Base-by-base conservation (phyloP, 1,140 invertebrate species). In the Philaenus spumarius region DNA sequence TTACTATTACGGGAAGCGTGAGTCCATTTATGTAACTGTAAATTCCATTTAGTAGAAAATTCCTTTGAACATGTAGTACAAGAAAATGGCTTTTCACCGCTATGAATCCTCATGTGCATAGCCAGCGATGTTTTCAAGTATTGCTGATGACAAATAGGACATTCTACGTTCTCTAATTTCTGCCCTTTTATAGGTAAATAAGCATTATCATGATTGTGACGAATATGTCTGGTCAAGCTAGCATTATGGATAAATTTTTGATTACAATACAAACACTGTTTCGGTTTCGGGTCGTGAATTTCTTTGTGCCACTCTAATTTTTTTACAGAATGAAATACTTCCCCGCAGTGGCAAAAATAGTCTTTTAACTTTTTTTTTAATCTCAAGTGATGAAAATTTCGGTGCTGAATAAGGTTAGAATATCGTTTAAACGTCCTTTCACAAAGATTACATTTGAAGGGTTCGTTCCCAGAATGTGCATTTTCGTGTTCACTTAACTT, bases 21-120 rank as follows among this genome's bases (percentile, higher is more conserved):
- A n/a, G 88, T 90, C 90, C 90, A 93, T 55, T 85, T 82, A 73
- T 94, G 91, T 61, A 90, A 78, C 66, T 90, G 87, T 37, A 93
- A 75, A 72, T 93, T 94, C 86, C 89, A 91, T 73, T 91, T 91
- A 39, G 90, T 92, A 46, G 84, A 86, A 73, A 93, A 93, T 24
- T 81, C 78, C 68, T 91, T 92, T 60, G 84, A 87, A 73, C 91
- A 93, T 26, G 92, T 84, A 51, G 84, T 77, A 74, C 91, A 94
- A 50, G 82, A 77, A 73, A 82, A 89, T 5, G 86, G 86, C 48
- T 83, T 82, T 50, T 82, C 79, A 15, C 83, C 86, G 62, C 81
- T 85, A 72, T 90, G 87, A 22, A 85, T 87, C 43, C 80, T 80
- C 75, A 92, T 83, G 66, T 93, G 90, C 7, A 84, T 82, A n/a